Conservation (phyloP, 2,888 invertebrate species). For the Lepidocyrtinus sp. region DNA sequence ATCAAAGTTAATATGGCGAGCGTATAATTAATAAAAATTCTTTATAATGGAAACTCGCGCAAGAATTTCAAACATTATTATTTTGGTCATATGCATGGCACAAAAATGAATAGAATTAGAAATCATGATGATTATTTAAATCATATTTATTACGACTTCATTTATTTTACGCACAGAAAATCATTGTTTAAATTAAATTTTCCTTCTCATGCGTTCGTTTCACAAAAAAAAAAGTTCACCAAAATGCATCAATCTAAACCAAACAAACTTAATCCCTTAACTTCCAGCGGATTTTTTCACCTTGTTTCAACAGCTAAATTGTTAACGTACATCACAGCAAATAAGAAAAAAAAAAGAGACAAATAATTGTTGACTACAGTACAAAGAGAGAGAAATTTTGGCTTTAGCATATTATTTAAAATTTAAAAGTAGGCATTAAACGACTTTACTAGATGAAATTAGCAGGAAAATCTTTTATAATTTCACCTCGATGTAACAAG, state of each 20-base stretch:
- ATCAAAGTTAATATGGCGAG: conserved; percentile 30
- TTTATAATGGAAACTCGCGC: conserved; percentile 36
- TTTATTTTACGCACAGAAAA: conserved; percentile 33
- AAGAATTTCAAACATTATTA: neutral
- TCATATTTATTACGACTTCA: conserved; percentile 24
- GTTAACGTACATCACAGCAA: conserved; percentile 54
- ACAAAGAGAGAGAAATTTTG: conserved; percentile 19
- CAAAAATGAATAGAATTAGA: conserved; percentile 12
- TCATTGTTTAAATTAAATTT: conserved; percentile 27
- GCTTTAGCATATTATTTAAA: neutral
- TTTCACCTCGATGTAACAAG: no score
- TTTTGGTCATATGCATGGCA: neutral
- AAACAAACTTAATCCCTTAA: conserved; percentile 27
- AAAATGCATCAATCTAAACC: neutral
- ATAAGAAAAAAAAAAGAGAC: conserved; percentile 48
- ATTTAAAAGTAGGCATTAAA: neutral
- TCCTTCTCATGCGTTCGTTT: conserved; percentile 26
- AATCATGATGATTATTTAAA: neutral
- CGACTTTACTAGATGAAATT: neutral
- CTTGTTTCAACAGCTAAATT: conserved; percentile 39
- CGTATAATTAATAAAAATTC: conserved; percentile 26
- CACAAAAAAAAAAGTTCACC: neutral
- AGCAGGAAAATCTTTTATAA: conserved; percentile 28
- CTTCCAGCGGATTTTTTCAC: neutral
- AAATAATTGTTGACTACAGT: conserved; percentile 48